A percentile compares a stretch with the other conserved stretches of the same genome.
Conservation (phyloP, 1,140 invertebrate genomes). For the Hycleus cichorii region DNA sequence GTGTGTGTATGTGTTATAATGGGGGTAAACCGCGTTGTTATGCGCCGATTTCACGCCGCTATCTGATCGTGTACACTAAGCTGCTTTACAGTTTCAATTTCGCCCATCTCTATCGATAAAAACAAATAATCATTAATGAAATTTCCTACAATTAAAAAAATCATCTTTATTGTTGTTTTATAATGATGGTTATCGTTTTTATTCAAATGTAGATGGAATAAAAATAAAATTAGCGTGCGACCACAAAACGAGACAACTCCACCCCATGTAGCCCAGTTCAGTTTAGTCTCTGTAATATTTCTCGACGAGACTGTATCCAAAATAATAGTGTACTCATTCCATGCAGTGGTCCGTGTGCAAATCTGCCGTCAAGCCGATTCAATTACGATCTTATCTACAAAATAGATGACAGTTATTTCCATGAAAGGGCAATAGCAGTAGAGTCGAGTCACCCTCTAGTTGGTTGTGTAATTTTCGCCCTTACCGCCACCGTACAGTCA, state of each 20-base stretch:
- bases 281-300: constrained; percentile 15
- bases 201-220: no score
- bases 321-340: constrained; percentile 38
- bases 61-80: constrained; percentile 36
- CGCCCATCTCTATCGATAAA: neutral
- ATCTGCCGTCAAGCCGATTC: constrained; percentile 42
- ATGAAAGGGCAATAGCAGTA: constrained; percentile 41
- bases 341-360: constrained; percentile 39
- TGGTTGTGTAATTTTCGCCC: constrained; percentile 17
- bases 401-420: constrained; percentile 45
- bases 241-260: no score
- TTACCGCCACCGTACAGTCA: constrained; percentile 14
- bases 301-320: constrained; percentile 26
- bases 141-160: no score
- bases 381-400: constrained; percentile 44
- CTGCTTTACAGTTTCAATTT: constrained; percentile 34
- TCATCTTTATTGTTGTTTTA: no score
- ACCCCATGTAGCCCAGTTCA: no score
- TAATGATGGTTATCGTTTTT: no score
- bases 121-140: neutral
- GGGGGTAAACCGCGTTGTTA: constrained; percentile 41
- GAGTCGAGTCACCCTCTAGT: constrained; percentile 24
- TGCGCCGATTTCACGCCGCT: constrained; percentile 40
- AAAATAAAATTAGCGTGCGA: no score
- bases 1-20: constrained; percentile 32